Conservation (phyloP, 2,888 invertebrate genomes). For the Crepidodera aurea region DNA sequence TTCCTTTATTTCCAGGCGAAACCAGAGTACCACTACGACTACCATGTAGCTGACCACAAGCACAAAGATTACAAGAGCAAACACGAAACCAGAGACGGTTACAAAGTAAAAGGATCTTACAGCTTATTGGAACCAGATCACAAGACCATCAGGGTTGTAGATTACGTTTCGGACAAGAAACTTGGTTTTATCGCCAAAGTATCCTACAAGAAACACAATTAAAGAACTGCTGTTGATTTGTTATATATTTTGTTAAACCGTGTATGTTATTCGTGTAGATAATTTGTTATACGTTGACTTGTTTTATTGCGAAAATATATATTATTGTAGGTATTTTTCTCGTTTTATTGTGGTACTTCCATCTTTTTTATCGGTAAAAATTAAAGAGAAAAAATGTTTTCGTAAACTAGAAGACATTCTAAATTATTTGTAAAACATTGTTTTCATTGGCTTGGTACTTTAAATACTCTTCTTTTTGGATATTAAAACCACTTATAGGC, state of each 20-base stretch:
- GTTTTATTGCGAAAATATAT: conserved; percentile 52
- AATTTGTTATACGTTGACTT: conserved; percentile 41
- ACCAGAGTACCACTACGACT: conserved; percentile 57
- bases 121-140: conserved; percentile 57
- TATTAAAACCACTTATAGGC: too few relatives aligned
- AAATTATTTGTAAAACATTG: too few relatives aligned
- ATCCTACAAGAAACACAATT: conserved; percentile 52
- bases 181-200: conserved; percentile 56
- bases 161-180: conserved; percentile 56
- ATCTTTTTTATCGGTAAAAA: too few relatives aligned
- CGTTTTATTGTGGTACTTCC: too few relatives aligned
- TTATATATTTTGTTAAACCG: conserved; percentile 22
- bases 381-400: too few relatives aligned
- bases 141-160: conserved; percentile 55
- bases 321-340: not conserved
- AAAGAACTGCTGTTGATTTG: conserved; percentile 20
- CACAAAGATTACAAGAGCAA: conserved; percentile 56
- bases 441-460: too few relatives aligned
- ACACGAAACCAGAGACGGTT: conserved; percentile 56
- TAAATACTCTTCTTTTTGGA: too few relatives aligned
- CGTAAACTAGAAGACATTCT: too few relatives aligned
- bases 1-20: conserved; percentile 48
- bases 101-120: conserved; percentile 57
- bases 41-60: conserved; percentile 54
- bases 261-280: conserved; percentile 25